phyloP scores from a whole-genome alignment of 2,888 invertebrate species.

The Linnaemya tessellans region DNA sequence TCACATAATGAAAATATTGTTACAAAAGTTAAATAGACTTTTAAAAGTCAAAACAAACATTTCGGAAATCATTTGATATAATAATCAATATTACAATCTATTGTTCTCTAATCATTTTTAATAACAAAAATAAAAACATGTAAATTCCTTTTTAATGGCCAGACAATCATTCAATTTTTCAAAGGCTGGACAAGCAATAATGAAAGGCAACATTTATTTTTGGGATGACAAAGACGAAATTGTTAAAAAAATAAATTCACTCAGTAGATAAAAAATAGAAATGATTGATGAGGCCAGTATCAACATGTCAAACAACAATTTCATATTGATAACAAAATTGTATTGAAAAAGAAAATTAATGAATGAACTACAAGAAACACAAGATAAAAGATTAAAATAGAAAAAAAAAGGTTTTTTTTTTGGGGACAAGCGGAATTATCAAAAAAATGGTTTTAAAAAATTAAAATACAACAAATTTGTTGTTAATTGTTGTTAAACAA shows the following conservation, averaged over 20 bases:
- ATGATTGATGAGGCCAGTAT: slow-evolving; percentile 65
- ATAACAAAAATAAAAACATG: slow-evolving; percentile 5
- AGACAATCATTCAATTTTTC: slow-evolving; percentile 28
- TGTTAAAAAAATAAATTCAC: slow-evolving; percentile 2
- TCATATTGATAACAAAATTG: slow-evolving; percentile 12
- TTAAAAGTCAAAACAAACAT: neutral
- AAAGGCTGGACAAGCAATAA: neutral
- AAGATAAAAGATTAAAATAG: neutral
- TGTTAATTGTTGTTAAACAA: neutral
- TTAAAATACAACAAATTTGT: slow-evolving; percentile 4
- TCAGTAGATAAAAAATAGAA: slow-evolving; percentile 12
- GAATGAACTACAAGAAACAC: neutral
- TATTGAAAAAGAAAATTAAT: neutral
- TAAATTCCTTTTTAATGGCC: slow-evolving; percentile 21
- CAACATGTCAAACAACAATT: slow-evolving; percentile 52
- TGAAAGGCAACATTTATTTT: slow-evolving; percentile 33
- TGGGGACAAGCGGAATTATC: neutral
- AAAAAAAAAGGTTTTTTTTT: neutral
- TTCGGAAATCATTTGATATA: neutral
- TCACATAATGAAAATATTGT: neutral
- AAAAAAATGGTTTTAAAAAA: neutral
- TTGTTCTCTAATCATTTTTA: slow-evolving; percentile 22
- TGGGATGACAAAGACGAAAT: slow-evolving; percentile 31
- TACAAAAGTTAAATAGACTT: neutral
- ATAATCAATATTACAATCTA: neutral